Evolutionary conservation across 2,888 invertebrate genomes (phyloP), one percentile per base, ranked within the genome.

Genomic region (Hofmannophila pseudospretella): DNA sequence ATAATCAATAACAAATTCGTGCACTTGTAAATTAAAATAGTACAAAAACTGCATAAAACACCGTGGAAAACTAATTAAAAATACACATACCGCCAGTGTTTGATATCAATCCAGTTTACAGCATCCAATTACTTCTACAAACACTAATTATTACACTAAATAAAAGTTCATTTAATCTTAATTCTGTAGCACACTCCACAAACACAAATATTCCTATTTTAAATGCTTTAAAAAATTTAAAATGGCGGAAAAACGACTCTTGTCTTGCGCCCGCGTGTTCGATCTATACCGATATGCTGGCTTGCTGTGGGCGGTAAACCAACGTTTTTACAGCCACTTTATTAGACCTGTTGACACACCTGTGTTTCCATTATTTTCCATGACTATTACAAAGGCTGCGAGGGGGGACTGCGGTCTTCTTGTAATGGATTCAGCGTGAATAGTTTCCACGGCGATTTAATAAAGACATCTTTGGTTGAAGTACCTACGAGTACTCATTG

Each of bases 271-370:
- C 61, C 73, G 67, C 77, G 70, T 51, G 65, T 65, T 56, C 60
- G 61, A 67, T 67, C 71, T 67, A 68, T 66, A 60, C 63, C 70
- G 68, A 54, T 71, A 67, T 72, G 69, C 62, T 66, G 56, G 59
- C 50, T 44, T 44, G 38, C 36, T 32, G 63, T 59, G 62, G 59
- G 57, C 66, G 67, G 13, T 56, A 71, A 61, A 31, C 37, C 31
- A 30, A 12, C 22, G 30, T 34, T 77, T n/a, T 76, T 71, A 74
- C 73, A 60, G 50, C 79, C 67, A 71, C 41, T 51, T 58, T 55
- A 10, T 7, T 35, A 51, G 75, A 64, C 34, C 72, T 50, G 44
- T 50, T 39, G n/a, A 32, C 37, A 43, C 36, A 48, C 44, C 45
- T 47, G 40, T 36, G 34, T 36, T 35, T 40, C 34, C 39, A 29